Conservation (phyloP, 1,140 invertebrate genomes). For the Drosophila sulfurigaster region DNA sequence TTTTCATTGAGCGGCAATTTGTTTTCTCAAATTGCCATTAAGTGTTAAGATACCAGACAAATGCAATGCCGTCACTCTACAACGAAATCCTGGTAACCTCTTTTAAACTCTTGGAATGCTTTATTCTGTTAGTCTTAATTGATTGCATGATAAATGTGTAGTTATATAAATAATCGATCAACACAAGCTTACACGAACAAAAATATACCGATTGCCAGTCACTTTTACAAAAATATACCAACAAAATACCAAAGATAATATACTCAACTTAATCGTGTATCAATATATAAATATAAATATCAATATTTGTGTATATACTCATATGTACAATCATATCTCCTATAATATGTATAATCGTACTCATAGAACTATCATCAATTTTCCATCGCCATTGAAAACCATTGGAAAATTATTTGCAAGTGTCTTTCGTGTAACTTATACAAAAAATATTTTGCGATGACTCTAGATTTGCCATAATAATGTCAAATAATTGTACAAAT, state of each 20-base stretch:
- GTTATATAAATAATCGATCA: not conserved
- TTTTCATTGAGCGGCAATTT: conserved; percentile 36
- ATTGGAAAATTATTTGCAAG: conserved; percentile 70
- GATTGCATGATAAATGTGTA: conserved; percentile 31
- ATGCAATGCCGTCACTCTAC: conserved; percentile 40
- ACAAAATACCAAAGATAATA: conserved; percentile 51
- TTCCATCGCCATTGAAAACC: conserved; percentile 64
- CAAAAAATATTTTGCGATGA: conserved; percentile 55
- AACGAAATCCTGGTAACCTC: conserved; percentile 32
- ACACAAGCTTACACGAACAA: conserved; percentile 49
- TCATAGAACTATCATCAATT: conserved; percentile 61
- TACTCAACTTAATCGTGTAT: conserved; percentile 19
- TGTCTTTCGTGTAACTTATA: conserved; percentile 20
- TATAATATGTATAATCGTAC: conserved; percentile 25
- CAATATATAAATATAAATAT: conserved; percentile 9
- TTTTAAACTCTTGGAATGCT: conserved; percentile 23
- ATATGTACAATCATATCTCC: conserved; percentile 31
- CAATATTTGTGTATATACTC: conserved; percentile 26
- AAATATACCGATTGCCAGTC: conserved; percentile 49
- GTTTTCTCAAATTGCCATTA: not conserved
- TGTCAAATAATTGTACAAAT: not conserved
- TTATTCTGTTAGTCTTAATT: not conserved
- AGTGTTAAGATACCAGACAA: conserved; percentile 7
- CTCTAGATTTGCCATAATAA: conserved; percentile 33
- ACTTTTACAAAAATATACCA: conserved; percentile 75